Percentiles rank a stretch among this genome's conserved stretches.
Conservation (phyloP, 2,888 invertebrate genomes). For the Hartigia nigra region DNA sequence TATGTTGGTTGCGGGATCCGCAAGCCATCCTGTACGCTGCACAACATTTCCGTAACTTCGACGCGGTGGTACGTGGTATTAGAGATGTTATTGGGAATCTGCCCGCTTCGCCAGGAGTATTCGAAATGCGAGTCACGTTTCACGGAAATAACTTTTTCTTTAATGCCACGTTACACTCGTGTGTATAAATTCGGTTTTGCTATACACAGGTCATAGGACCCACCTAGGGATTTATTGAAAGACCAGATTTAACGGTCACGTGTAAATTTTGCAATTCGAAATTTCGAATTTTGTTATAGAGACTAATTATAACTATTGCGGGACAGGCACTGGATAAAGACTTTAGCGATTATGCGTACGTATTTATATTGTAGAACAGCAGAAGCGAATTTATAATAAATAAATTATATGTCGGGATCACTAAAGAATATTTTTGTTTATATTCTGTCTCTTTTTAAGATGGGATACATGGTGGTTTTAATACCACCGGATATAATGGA, state of each 20-base stretch:
- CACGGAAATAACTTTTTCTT: background rate
- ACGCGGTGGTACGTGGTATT: background rate
- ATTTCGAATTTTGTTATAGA: background rate
- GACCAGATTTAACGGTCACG: background rate
- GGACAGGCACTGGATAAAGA: background rate
- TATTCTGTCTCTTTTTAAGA: constrained; percentile 68
- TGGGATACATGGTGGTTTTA: constrained; percentile 87
- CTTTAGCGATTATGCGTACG: background rate
- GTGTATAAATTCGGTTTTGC: background rate
- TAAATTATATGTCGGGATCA: background rate
- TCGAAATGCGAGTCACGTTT: background rate
- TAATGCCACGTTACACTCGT: background rate
- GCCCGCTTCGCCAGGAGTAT: background rate
- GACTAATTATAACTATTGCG: background rate
- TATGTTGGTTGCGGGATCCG: background rate
- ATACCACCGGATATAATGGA: constrained; percentile 89
- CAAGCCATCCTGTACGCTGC: background rate
- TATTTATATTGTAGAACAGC: background rate
- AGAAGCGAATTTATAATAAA: background rate
- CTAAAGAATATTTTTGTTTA: background rate
- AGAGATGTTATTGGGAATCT: background rate
- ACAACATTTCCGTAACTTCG: background rate
- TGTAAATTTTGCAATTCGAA: background rate
- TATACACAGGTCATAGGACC: background rate
- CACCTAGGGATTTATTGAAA: background rate